Evolutionary conservation across 1,140 invertebrate genomes (phyloP).

Genomic region (Druon quercuslanigerum): DNA sequence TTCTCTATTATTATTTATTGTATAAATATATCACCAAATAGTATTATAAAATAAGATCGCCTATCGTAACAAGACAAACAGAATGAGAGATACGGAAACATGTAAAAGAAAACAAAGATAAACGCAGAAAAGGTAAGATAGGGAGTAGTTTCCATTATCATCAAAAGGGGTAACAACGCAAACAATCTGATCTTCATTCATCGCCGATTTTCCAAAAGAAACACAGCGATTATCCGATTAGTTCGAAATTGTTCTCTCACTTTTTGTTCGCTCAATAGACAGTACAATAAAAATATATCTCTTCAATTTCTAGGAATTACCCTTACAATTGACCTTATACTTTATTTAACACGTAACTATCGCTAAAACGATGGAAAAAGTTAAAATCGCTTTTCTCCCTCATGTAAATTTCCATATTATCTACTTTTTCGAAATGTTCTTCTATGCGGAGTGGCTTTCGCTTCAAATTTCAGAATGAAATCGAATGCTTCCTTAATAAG

Average conservation of each 20-base stretch:
- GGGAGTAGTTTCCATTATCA: not conserved
- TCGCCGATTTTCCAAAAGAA: slow-evolving; percentile 29
- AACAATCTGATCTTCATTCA: slow-evolving; percentile 37
- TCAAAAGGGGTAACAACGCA: slow-evolving; percentile 13
- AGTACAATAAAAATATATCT: slow-evolving; percentile 67
- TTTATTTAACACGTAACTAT: slow-evolving; percentile 54
- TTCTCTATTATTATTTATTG: slow-evolving; percentile 60
- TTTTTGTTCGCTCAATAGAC: slow-evolving; percentile 46
- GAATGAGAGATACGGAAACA: slow-evolving; percentile 47
- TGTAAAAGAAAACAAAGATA: slow-evolving; percentile 26
- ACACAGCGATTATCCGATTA: not conserved
- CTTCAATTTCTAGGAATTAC: slow-evolving; percentile 57
- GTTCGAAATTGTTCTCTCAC: slow-evolving; percentile 20
- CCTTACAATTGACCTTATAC: slow-evolving; percentile 52
- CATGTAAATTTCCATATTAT: not conserved
- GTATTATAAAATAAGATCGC: slow-evolving; percentile 57
- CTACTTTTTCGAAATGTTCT: not conserved
- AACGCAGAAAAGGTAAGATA: slow-evolving; percentile 6
- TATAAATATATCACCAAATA: slow-evolving; percentile 72
- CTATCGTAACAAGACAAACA: slow-evolving; percentile 46
- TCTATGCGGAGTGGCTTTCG: not conserved
- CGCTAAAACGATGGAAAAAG: slow-evolving; percentile 57
- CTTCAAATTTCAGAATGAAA: not conserved
- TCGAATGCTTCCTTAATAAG: slow-evolving; percentile 25
- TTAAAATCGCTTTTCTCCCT: slow-evolving; percentile 34